Evolutionary conservation across 2,113 vertebrate species (phyloP).

Genomic region (Nanorana parkeri): DNA sequence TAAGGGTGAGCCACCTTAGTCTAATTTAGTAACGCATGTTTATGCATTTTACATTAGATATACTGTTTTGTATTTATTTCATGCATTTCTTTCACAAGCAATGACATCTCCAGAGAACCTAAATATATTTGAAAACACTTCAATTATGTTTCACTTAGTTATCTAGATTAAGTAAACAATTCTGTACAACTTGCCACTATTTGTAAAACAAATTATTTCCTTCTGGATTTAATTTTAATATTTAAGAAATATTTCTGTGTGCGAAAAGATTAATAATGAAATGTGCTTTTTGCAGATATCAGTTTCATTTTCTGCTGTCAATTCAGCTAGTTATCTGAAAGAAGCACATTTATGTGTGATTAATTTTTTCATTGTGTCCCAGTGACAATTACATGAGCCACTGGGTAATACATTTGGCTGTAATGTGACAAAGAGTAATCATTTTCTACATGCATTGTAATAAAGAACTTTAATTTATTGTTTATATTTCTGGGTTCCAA

Average conservation of each 20-base stretch:
- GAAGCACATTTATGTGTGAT: constrained; percentile 62
- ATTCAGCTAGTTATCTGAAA: constrained; percentile 63
- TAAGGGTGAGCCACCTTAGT: background rate
- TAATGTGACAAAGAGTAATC: constrained; percentile 66
- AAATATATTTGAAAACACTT: constrained; percentile 26
- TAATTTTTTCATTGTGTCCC: constrained; percentile 63
- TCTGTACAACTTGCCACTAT: background rate
- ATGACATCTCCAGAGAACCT: constrained; percentile 25
- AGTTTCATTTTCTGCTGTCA: constrained; percentile 60
- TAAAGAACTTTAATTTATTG: constrained; percentile 63
- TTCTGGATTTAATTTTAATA: background rate
- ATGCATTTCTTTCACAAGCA: constrained; percentile 19
- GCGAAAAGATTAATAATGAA: background rate
- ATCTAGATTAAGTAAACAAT: constrained; percentile 32
- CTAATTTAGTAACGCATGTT: background rate
- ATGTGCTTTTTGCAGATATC: constrained; percentile 56
- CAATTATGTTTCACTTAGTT: constrained; percentile 2
- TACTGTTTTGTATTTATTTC: constrained; percentile 21
- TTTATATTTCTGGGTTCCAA: constrained; percentile 54
- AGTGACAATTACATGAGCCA: constrained; percentile 67
- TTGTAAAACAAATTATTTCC: constrained; percentile 8
- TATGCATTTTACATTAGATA: background rate
- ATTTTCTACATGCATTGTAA: constrained; percentile 64
- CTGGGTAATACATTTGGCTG: constrained; percentile 67
- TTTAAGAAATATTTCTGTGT: background rate